Base-by-base conservation (phyloP, 2,888 invertebrate genomes). In the Dicyrtomina minuta region DNA sequence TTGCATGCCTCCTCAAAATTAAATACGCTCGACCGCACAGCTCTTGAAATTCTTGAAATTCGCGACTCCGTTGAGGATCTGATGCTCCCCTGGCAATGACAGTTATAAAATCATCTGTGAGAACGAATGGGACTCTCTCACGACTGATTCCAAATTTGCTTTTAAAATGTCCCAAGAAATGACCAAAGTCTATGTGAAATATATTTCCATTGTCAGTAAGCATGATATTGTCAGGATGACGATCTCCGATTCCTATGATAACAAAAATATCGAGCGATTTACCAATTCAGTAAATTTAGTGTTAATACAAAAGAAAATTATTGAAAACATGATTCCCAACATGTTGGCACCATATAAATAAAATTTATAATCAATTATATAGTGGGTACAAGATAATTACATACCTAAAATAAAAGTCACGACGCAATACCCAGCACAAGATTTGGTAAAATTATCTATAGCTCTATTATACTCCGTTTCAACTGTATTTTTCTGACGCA, bases 161-260 rank as follows among this genome's bases (percentile, higher is more conserved):
- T 80, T 87, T 87, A 79, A 85, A n/a, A n/a, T n/a, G n/a, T n/a
- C n/a, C n/a, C n/a, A n/a, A n/a, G n/a, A n/a, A n/a, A n/a, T n/a
- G n/a, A 17, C 87, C 87, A 79, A 87, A 87, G 79, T 87, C 87
- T 69, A 87, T 86, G 79, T 87, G 87, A 78, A 87, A 87, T 70
- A 87, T 85, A 83, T 86, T 80, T 39, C 87, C 87, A 67, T 84
- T 84, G 71, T 84, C 82, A 43, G 84, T 84, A 41, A 87, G 83
- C 87, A 87, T 87, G 72, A 87, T 86, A 78, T 87, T 87, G 77
- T 86, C 86, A 10, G 86, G 86, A 79, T 87, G 86, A 59, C 87
- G 80, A 79, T 87, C 87, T 43, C 86, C 86, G 72, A 87, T 86
- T 3, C 87, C 75, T 70, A 51, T 10, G 65, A 58, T 41, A 59